These are phyloP conservation scores for Parambassis ranga DNA, from an alignment of 2,797 vertebrate genomes.

Conservation along the genomic window DNA sequence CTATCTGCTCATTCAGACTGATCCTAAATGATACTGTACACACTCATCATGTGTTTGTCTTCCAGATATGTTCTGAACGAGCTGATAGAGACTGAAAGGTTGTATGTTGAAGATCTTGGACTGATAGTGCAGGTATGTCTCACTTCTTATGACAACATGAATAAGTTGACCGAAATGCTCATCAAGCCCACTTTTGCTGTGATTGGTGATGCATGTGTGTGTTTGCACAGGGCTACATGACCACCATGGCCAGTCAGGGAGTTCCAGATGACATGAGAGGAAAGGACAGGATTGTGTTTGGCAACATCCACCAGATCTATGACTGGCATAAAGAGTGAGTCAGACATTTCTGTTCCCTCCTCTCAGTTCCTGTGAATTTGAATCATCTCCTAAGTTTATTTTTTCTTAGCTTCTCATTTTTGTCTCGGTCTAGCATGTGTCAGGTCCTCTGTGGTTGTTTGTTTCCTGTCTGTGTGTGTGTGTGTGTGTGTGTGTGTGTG, in stretches of 20 bases:
- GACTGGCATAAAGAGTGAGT: conserved; percentile 98
- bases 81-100: conserved; percentile 88
- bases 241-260: conserved; percentile 90
- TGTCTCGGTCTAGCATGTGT: conserved; percentile 3
- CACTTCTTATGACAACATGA: neutral
- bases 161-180: too few relatives aligned
- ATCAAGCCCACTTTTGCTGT: too few relatives aligned
- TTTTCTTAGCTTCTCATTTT: conserved; percentile 4
- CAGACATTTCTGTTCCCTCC: neutral
- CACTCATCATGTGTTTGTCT: neutral
- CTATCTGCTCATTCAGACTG: too few relatives aligned
- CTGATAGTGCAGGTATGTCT: conserved; percentile 87
- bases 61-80: conserved; percentile 89
- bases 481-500: neutral
- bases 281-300: conserved; percentile 97
- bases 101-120: conserved; percentile 90
- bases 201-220: neutral
- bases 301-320: conserved; percentile 97
- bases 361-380: neutral
- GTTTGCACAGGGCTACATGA: conserved; percentile 89
- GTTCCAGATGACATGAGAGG: conserved; percentile 95
- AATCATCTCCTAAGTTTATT: neutral
- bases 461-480: conserved; percentile 11
- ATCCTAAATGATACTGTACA: too few relatives aligned
- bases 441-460: neutral